phyloP scores from a whole-genome alignment of 2,797 vertebrate species.

The Sebastolobus alascanus region DNA sequence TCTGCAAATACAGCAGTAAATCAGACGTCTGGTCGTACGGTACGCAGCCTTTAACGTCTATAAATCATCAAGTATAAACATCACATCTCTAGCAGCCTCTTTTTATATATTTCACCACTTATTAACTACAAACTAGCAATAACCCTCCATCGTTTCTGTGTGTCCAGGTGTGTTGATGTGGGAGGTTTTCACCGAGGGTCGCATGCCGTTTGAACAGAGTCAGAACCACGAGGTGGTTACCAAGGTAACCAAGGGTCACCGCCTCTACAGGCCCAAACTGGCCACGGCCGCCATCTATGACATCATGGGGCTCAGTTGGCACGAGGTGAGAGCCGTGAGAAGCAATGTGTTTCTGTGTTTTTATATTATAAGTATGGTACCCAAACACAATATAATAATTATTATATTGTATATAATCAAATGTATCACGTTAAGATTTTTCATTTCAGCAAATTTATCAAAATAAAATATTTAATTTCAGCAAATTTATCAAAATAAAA shows the following conservation, averaged over 20 bases:
- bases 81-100: neutral
- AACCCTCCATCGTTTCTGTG: neutral
- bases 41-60: slow-evolving; percentile 67
- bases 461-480: too few species aligned
- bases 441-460: too few species aligned
- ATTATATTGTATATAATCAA: too few species aligned
- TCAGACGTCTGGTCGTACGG: slow-evolving; percentile 96
- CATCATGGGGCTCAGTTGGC: slow-evolving; percentile 93
- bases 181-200: slow-evolving; percentile 95
- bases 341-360: neutral
- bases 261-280: slow-evolving; percentile 90
- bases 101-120: neutral
- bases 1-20: slow-evolving; percentile 95
- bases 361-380: neutral
- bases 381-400: too few species aligned
- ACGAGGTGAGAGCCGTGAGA: slow-evolving; percentile 83
- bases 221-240: slow-evolving; percentile 94
- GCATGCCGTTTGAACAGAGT: slow-evolving; percentile 93
- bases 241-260: slow-evolving; percentile 90
- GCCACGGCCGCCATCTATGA: slow-evolving; percentile 87
- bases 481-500: too few species aligned
- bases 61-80: neutral
- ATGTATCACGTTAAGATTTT: too few species aligned
- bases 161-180: slow-evolving; percentile 94
- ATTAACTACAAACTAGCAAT: neutral